A percentile compares a stretch with the other conserved stretches of the same genome.
Evolutionary conservation across 1,140 invertebrate genomes (phyloP).

Genomic region (Plutomurus gul): DNA sequence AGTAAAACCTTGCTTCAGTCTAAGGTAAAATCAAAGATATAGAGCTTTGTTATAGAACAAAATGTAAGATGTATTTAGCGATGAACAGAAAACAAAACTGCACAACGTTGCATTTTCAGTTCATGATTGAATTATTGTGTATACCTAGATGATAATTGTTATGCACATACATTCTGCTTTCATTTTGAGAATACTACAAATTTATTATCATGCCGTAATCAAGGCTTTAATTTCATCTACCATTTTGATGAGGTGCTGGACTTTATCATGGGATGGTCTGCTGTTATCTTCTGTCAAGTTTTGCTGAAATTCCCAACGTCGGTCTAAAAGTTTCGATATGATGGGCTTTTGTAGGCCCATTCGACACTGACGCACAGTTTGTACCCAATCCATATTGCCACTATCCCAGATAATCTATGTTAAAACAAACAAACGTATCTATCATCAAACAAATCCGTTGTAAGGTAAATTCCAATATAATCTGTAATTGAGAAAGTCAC

Average conservation of each 20-base stretch:
- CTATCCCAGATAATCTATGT: slow-evolving; percentile 48
- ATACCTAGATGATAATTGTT: too few relatives aligned
- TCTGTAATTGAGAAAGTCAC: too few relatives aligned
- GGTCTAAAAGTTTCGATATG: slow-evolving; percentile 42
- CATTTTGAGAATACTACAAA: background rate
- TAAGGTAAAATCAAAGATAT: too few relatives aligned
- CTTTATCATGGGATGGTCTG: background rate
- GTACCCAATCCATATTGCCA: slow-evolving; percentile 46
- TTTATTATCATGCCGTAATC: slow-evolving; percentile 18
- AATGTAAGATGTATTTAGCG: too few relatives aligned
- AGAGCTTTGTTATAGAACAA: too few relatives aligned
- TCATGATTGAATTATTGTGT: too few relatives aligned
- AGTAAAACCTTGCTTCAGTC: too few relatives aligned
- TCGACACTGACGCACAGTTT: slow-evolving; percentile 41
- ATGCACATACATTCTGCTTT: too few relatives aligned
- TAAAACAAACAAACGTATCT: background rate
- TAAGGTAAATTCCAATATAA: background rate
- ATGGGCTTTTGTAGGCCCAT: slow-evolving; percentile 50
- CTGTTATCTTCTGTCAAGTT: background rate
- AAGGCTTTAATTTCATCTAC: slow-evolving; percentile 51
- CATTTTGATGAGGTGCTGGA: slow-evolving; percentile 43
- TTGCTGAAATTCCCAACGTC: slow-evolving; percentile 49
- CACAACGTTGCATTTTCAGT: too few relatives aligned
- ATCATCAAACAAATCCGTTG: background rate
- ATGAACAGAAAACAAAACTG: too few relatives aligned